Evolutionary conservation across 53 echinoderm and acorn worm genomes (phyloP).

Genomic region (Hippasteria phrygiana): DNA sequence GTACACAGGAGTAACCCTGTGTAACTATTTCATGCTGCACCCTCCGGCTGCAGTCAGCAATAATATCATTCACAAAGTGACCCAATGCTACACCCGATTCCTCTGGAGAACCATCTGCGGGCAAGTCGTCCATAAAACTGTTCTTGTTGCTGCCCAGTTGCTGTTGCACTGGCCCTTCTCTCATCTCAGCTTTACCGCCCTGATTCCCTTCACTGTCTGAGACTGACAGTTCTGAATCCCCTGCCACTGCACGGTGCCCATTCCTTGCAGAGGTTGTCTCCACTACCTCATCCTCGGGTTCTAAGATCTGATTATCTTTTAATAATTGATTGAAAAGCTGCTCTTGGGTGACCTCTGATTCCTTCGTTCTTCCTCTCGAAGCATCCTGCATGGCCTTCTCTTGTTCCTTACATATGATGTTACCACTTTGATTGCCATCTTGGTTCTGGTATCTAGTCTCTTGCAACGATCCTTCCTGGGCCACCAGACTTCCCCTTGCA

Average conservation of each 20-base stretch:
- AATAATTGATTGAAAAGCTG: too few relatives aligned
- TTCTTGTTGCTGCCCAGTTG: neutral
- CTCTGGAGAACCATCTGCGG: neutral
- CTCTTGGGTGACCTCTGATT: too few relatives aligned
- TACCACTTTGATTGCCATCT: too few relatives aligned
- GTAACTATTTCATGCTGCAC: neutral
- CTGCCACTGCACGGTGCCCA: too few relatives aligned
- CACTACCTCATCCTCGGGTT: too few relatives aligned
- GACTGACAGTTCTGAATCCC: too few relatives aligned
- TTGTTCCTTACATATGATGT: too few relatives aligned
- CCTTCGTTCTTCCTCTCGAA: too few relatives aligned
- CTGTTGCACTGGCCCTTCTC: neutral
- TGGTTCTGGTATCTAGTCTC: neutral
- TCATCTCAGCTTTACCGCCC: neutral
- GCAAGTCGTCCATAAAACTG: neutral
- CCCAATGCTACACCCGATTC: neutral
- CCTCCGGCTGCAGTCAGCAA: neutral
- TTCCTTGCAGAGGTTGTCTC: too few relatives aligned
- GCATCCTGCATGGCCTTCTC: too few relatives aligned
- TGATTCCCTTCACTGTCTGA: too few relatives aligned
- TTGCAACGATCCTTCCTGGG: neutral
- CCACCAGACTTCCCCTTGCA: neutral
- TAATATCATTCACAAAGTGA: constrained; percentile 18
- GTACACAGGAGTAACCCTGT: neutral
- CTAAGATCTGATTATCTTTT: too few relatives aligned